A percentile compares a stretch with the other conserved stretches of the same genome.
Conservation (phyloP, 2,797 vertebrate species). For the Trachops cirrhosus region DNA sequence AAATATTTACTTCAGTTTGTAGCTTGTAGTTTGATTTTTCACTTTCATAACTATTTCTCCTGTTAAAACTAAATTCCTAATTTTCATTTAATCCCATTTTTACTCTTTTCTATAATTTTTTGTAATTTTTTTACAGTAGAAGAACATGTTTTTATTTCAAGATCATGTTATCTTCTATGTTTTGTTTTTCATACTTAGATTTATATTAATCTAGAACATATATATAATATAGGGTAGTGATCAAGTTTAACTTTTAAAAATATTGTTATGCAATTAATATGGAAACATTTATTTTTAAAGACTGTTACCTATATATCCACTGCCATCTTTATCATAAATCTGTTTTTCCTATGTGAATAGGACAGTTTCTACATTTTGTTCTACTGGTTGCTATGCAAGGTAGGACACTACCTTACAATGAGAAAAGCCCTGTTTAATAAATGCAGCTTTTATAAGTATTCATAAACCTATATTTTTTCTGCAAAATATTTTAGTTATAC, state of each 20-base stretch:
- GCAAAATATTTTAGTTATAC: not conserved
- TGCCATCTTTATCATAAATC: not conserved
- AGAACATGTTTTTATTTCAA: not conserved
- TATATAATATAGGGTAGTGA: not conserved
- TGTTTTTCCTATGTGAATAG: not conserved
- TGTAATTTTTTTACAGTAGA: not conserved
- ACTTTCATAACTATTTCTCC: not conserved
- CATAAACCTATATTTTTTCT: not conserved
- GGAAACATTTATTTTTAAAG: not conserved
- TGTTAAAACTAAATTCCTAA: not conserved
- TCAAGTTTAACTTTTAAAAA: not conserved
- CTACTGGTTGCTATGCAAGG: not conserved
- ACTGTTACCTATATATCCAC: not conserved
- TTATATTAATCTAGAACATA: not conserved
- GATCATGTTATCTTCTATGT: not conserved
- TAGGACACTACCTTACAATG: not conserved
- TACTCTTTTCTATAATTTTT: not conserved
- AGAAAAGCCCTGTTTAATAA: not conserved
- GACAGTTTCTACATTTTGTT: not conserved
- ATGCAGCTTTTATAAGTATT: not conserved
- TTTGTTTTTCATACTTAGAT: not conserved
- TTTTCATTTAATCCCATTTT: not conserved
- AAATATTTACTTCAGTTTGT: not conserved
- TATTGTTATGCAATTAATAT: not conserved
- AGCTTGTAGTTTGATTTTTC: not conserved